A percentile compares a stretch with the other conserved stretches of the same genome.
phyloP scores from a whole-genome alignment of 2,113 vertebrate species.

The Alouatta palliata region DNA sequence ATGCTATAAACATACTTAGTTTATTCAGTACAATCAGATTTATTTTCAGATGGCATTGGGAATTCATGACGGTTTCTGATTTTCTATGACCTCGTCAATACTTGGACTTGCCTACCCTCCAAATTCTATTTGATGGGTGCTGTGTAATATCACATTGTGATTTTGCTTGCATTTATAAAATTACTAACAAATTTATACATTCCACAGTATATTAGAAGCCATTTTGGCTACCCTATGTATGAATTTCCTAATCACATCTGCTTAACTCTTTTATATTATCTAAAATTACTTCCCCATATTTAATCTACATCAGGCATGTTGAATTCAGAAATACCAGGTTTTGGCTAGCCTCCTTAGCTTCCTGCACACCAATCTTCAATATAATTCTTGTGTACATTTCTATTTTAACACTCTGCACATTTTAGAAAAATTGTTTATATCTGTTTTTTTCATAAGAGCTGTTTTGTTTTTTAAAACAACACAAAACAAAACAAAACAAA shows the following conservation, averaged over 20 bases:
- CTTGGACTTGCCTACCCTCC: not conserved
- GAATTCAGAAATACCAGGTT: not conserved
- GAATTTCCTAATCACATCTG: not conserved
- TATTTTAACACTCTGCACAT: not conserved
- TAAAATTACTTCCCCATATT: not conserved
- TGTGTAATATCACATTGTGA: not conserved
- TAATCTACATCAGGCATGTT: not conserved
- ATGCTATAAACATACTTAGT: not conserved
- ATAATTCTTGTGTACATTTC: not conserved
- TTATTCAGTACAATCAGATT: not conserved
- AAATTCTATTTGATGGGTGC: not conserved
- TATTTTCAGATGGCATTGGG: not conserved
- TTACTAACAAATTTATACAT: not conserved
- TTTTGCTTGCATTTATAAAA: not conserved
- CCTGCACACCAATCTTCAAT: too few species aligned
- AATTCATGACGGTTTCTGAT: not conserved
- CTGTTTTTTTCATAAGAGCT: not conserved
- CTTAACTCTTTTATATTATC: not conserved
- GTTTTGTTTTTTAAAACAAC: not conserved
- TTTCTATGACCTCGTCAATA: not conserved
- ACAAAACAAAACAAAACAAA: not conserved
- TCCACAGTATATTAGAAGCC: not conserved
- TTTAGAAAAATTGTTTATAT: not conserved
- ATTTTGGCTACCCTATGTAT: not conserved
- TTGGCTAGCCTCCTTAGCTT: not conserved